Percentiles rank a stretch among this genome's conserved stretches.
phyloP scores from a whole-genome alignment of 1,140 invertebrate genomes.

The Pseudomyrmex gracilis region DNA sequence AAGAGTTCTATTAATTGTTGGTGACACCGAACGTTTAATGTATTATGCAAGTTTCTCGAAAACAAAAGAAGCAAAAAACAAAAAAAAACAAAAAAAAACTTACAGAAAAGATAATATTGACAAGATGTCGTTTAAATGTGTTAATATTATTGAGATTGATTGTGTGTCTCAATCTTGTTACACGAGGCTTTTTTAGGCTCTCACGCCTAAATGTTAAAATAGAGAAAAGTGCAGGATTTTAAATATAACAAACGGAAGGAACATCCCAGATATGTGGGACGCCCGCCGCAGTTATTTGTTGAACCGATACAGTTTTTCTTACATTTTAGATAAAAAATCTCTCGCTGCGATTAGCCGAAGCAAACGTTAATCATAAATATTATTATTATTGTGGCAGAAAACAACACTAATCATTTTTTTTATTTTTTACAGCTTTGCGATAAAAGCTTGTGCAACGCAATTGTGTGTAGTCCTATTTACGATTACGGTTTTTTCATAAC shows the following conservation, averaged over 20 bases:
- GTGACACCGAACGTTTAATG: slow-evolving; percentile 55
- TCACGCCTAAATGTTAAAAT: slow-evolving; percentile 52
- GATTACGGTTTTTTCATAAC: slow-evolving; percentile 54
- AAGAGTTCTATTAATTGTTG: slow-evolving; percentile 69
- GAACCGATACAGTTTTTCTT: slow-evolving; percentile 63
- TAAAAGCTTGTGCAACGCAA: slow-evolving; percentile 44
- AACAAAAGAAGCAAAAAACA: not conserved
- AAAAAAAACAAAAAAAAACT: not conserved
- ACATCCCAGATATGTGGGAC: slow-evolving; percentile 21
- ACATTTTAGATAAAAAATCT: slow-evolving; percentile 60
- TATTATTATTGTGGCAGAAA: slow-evolving; percentile 33
- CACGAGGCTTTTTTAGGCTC: slow-evolving; percentile 55
- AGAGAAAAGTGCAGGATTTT: slow-evolving; percentile 49
- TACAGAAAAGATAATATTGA: slow-evolving; percentile 32
- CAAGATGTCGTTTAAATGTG: slow-evolving; percentile 11
- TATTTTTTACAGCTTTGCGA: slow-evolving; percentile 25
- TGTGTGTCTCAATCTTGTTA: slow-evolving; percentile 61
- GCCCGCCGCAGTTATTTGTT: slow-evolving; percentile 43
- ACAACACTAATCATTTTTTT: slow-evolving; percentile 14
- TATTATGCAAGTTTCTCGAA: slow-evolving; percentile 50
- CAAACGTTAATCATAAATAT: slow-evolving; percentile 21
- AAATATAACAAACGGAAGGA: slow-evolving; percentile 52
- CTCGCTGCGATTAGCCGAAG: slow-evolving; percentile 35
- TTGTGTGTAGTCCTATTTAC: slow-evolving; percentile 42
- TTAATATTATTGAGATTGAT: slow-evolving; percentile 8